Evolutionary conservation across 2,797 vertebrate species (phyloP).

Genomic region (Pogoniulus pusillus): DNA sequence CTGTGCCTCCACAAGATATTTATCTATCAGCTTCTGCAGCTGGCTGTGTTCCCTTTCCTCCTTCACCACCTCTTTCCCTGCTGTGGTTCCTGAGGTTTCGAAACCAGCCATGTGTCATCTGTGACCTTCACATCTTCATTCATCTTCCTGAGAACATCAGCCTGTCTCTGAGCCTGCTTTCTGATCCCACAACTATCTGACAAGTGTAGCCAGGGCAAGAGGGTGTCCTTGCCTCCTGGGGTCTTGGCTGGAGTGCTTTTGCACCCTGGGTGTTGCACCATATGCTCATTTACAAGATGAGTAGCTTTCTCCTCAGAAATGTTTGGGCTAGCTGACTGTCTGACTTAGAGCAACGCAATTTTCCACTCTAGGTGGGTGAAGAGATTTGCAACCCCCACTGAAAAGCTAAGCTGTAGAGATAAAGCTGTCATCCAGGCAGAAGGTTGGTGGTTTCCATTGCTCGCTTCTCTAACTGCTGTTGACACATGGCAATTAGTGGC

Average conservation of each 20-base stretch:
- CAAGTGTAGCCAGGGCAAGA: slow-evolving; percentile 10
- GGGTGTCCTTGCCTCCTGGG: slow-evolving; percentile 6
- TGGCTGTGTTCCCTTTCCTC: slow-evolving; percentile 6
- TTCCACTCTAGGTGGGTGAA: background rate
- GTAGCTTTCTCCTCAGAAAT: background rate
- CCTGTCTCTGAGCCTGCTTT: slow-evolving; percentile 11
- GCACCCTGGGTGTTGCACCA: background rate
- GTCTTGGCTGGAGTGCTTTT: slow-evolving; percentile 1
- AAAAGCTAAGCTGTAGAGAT: slow-evolving; percentile 2
- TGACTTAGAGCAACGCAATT: background rate
- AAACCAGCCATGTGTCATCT: slow-evolving; percentile 43
- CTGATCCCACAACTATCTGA: slow-evolving; percentile 6
- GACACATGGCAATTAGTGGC: slow-evolving; percentile 48
- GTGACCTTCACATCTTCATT: slow-evolving; percentile 19
- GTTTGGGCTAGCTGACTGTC: background rate
- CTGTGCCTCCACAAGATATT: slow-evolving; percentile 26
- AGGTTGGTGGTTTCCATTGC: slow-evolving; percentile 17
- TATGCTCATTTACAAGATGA: background rate
- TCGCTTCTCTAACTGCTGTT: slow-evolving; percentile 32
- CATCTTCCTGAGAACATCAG: slow-evolving; percentile 46
- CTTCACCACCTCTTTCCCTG: slow-evolving; percentile 31
- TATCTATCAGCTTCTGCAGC: slow-evolving; percentile 8
- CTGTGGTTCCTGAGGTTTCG: slow-evolving; percentile 60
- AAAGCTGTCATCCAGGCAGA: slow-evolving; percentile 27
- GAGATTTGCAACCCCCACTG: background rate